Conservation (phyloP, 2,113 vertebrate species). For the Tachycineta bicolor region DNA sequence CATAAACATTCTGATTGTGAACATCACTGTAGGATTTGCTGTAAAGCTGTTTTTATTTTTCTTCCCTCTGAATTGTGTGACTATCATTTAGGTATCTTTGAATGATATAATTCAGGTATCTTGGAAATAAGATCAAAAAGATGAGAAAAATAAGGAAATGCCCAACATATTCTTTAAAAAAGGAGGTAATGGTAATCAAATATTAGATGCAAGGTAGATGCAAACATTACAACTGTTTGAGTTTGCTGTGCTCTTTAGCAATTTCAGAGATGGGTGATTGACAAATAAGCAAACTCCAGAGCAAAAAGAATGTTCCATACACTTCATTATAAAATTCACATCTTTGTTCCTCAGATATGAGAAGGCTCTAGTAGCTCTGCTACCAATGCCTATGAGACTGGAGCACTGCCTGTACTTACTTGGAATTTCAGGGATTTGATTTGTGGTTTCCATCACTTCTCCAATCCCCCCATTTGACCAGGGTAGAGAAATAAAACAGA, state of each 20-base stretch:
- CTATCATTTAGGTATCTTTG: neutral
- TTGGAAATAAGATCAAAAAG: neutral
- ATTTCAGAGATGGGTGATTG: neutral
- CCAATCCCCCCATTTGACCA: neutral
- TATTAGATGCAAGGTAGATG: neutral
- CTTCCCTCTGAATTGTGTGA: neutral
- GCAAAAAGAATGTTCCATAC: neutral
- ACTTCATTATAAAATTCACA: neutral
- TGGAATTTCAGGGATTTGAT: neutral
- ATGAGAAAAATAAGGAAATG: neutral
- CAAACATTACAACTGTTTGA: neutral
- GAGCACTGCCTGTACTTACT: neutral
- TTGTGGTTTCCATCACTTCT: neutral
- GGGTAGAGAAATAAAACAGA: neutral
- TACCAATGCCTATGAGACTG: neutral
- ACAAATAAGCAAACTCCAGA: neutral
- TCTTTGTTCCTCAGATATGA: neutral
- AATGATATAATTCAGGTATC: neutral
- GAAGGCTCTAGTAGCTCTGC: neutral
- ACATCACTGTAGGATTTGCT: neutral
- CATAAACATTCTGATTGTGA: neutral
- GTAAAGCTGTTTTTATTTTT: neutral
- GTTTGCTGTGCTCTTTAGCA: neutral
- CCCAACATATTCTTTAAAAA: neutral
- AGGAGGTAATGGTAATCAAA: neutral